Base-by-base conservation (phyloP, 2,113 vertebrate species). In the Cottus gobio region DNA sequence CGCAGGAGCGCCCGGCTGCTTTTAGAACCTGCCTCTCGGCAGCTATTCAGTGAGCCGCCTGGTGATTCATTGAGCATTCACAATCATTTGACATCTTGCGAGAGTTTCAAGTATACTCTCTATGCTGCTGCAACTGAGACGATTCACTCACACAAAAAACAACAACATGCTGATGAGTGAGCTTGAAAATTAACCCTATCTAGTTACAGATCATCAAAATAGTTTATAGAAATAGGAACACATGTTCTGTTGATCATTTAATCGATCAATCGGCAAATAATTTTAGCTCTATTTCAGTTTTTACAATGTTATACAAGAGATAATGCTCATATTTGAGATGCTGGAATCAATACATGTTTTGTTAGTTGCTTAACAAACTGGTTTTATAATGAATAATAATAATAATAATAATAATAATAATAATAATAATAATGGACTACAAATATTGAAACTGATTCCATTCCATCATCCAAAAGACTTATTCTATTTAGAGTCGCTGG, bases 1-100 rank as follows among this genome's bases (percentile, higher is more conserved):
- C 67, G 72, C 68, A 71, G 75, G 75, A 79, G 63, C 82, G 84
- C 52, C 78, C 20, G 34, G 28, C 68, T 79, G 79, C 70, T 81
- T 85, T 79, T 36, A 72, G 57, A 72, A 71, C 54, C 74, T 63
- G 75, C 79, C 77, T 75, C 83, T 85, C 72, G n/a, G 30, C 66
- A 76, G 69, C 80, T 48, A 46, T 84, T 84, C 75, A 85, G 72
- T 75, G 28, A 78, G 81, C 71, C 37, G 54, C 77, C 71, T 67
- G 81, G 88, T 88, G 91, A 91, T 89, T 90, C 91, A 92, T 69
- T 76, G 80, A 77, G 73, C 83, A 64, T 90, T 91, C 87, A 89
- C 65, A 85, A 79, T 34, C 46, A 7, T 80, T 77, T 73, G 75
- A 85, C 89, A 83, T 86, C 85, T 74, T 48, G 57, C 57, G 24